phyloP scores from a whole-genome alignment of 2,888 invertebrate species.

The Zootermopsis nevadensis region DNA sequence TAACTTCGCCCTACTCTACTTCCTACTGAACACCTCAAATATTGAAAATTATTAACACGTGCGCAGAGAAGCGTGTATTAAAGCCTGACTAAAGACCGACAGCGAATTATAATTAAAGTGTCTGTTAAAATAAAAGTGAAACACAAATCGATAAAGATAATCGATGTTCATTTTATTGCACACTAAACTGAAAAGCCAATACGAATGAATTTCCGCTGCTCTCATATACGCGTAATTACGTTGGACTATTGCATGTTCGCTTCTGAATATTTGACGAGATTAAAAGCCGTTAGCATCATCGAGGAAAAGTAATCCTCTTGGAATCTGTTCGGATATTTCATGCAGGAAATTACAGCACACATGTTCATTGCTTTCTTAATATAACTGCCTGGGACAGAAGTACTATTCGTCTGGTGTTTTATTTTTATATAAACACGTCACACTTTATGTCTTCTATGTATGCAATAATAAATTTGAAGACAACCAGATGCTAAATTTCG shows the following conservation, averaged over 20 bases:
- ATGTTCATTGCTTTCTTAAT: neutral
- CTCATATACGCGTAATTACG: neutral
- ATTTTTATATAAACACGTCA: neutral
- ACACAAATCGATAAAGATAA: neutral
- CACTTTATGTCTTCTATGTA: neutral
- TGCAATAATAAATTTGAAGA: neutral
- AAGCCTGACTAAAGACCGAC: too few species aligned
- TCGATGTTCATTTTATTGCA: conserved; percentile 2
- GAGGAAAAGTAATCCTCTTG: neutral
- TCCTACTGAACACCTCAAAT: too few species aligned
- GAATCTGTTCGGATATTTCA: neutral
- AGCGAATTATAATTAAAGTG: too few species aligned
- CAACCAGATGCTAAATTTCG: too few species aligned
- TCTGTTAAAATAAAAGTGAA: too few species aligned
- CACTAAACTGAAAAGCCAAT: neutral
- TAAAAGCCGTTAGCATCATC: neutral
- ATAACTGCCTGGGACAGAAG: neutral
- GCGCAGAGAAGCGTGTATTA: too few species aligned
- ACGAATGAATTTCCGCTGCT: neutral
- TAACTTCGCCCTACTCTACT: too few species aligned
- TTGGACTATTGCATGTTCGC: neutral
- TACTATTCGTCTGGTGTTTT: neutral
- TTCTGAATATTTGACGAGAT: neutral
- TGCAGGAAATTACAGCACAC: neutral
- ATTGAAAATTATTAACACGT: too few species aligned